Percentiles rank a stretch among this genome's conserved stretches.
phyloP scores from a whole-genome alignment of 2,888 invertebrate genomes.

The Lasioglossum zephyrum region DNA sequence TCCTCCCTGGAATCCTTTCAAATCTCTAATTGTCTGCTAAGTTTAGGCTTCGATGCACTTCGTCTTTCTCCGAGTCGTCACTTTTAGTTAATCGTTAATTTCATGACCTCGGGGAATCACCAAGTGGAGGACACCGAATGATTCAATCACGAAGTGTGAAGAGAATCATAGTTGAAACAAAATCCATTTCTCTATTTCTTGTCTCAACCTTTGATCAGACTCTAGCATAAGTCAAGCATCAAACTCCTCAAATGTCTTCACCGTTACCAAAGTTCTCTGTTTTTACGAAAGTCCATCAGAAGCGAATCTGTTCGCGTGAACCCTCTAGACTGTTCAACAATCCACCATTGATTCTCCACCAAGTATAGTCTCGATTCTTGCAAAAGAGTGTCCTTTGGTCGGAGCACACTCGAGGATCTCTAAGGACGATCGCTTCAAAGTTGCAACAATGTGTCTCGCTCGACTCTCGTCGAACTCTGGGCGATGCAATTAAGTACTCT shows the following conservation, averaged over 20 bases:
- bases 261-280: not conserved
- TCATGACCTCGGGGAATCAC: not conserved
- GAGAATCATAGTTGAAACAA: not conserved
- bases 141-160: not conserved
- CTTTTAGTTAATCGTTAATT: not conserved
- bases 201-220: not conserved
- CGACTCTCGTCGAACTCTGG: not conserved
- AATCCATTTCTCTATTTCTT: not conserved
- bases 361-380: not conserved
- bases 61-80: not conserved
- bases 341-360: not conserved
- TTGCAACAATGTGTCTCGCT: not conserved
- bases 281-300: not conserved
- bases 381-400: not conserved
- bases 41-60: not conserved
- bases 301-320: not conserved
- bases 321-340: not conserved
- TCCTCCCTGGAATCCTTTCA: not conserved
- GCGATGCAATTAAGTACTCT: not conserved
- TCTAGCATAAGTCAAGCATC: not conserved
- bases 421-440: not conserved
- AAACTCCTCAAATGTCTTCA: not conserved
- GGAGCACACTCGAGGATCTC: not conserved
- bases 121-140: not conserved
- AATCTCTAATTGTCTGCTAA: not conserved